Base-by-base conservation (phyloP, 2,797 vertebrate genomes). In the Micromesistius poutassou region DNA sequence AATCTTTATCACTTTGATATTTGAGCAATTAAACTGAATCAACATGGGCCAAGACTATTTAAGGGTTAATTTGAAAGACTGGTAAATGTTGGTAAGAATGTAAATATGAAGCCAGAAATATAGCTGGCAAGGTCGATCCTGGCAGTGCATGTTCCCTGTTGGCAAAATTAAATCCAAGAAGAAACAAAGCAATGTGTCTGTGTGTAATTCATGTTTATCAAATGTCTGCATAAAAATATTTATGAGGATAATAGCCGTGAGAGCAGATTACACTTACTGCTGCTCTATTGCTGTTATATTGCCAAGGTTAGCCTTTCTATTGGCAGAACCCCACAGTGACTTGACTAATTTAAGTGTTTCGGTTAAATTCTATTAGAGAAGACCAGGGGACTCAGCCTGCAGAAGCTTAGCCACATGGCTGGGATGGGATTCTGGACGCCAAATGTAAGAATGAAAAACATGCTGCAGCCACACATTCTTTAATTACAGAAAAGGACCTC, bases 361-460 rank as follows among this genome's bases (percentile, higher is more conserved):
- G 82, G 81, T 83, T 83, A 74, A 87, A 87, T 78, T 86, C 77
- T 33, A 46, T 46, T 77, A 68, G 81, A 82, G 83, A 31, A 75
- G 78, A 68, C 74, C 38, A 81, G 76, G 77, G 84, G 81, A 81
- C 75, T 76, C 76, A 81, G 79, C 83, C 87, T 80, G 83, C 78
- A 79, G 84, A 81, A 80, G 82, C 76, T 74, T 73, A 85, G 87
- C 90, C 90, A 91, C 87, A 85, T 88, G 90, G 80, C 79, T 81
- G 73, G 30, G 82, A 83, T 85, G 84, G 83, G 79, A 89, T 85
- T 84, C 78, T 78, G 79, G 81, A 79, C 74, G 79, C 78, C 86
- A 90, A 91, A 91, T 91, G 82, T 79, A 86, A 89, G 90, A 91
- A 91, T 90, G 81, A 79, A 87, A 89, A 87, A 91, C 90, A 93